Evolutionary conservation across 2,888 invertebrate genomes (phyloP).

Genomic region (Chouioia cunea): DNA sequence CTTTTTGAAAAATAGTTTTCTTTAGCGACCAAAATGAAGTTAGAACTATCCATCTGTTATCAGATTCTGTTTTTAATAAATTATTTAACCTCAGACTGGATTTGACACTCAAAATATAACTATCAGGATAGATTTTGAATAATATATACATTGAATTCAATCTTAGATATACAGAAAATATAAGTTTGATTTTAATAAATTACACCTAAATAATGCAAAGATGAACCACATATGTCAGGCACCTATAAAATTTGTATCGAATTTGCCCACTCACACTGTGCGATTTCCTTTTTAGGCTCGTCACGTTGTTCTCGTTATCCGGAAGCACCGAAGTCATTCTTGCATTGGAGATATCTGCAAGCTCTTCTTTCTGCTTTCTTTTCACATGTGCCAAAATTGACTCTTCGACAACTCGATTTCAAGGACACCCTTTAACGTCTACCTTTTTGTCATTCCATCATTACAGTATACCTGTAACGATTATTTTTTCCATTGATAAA

Average conservation of each 20-base stretch:
- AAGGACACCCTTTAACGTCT: no score
- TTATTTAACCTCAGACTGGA: no score
- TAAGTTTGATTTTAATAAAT: no score
- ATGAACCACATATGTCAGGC: not conserved
- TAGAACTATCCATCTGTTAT: not conserved
- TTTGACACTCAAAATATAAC: no score
- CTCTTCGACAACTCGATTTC: no score
- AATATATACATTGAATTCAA: no score
- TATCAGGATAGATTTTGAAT: no score
- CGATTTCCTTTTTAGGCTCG: constrained; percentile 54
- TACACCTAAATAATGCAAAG: not conserved
- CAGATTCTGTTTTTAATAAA: not conserved
- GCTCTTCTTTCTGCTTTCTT: not conserved
- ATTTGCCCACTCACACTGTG: constrained; percentile 41
- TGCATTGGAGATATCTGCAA: constrained; percentile 36
- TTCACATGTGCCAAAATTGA: no score
- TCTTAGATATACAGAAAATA: not conserved
- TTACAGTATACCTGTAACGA: no score
- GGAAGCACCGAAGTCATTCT: constrained; percentile 57
- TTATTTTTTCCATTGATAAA: no score
- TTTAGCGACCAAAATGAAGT: not conserved
- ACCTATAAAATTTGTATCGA: not conserved
- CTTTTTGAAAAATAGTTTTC: not conserved
- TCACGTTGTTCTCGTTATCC: constrained; percentile 51
- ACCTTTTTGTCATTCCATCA: no score